These are phyloP conservation scores for Myoxocephalus aenaeus DNA, from an alignment of 2,797 vertebrate genomes.

Conservation along the genomic window DNA sequence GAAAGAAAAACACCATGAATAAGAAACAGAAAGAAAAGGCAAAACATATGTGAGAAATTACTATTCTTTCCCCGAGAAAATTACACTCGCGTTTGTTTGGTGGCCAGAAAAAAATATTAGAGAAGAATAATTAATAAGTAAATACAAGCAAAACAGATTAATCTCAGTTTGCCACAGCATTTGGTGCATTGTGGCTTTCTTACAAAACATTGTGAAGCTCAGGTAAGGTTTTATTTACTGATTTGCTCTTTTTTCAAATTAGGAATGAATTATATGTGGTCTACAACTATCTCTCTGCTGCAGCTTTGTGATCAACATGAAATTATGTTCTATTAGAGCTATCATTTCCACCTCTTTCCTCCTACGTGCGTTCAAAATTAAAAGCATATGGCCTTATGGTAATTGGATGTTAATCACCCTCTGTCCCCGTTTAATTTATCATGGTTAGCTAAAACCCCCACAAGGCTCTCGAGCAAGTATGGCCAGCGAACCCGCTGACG, in stretches of 20 bases:
- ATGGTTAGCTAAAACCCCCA: constrained; percentile 41
- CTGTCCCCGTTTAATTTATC: constrained; percentile 30
- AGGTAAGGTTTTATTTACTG: neutral
- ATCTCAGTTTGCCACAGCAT: constrained; percentile 5
- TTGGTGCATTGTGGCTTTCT: neutral
- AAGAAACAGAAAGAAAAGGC: neutral
- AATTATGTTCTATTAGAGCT: neutral
- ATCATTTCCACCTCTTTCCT: constrained; percentile 1
- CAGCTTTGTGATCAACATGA: constrained; percentile 16
- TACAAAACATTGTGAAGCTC: neutral
- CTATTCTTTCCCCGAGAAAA: constrained; percentile 3
- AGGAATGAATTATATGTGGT: neutral
- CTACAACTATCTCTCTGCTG: constrained; percentile 1
- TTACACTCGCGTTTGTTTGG: neutral
- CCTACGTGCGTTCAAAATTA: constrained; percentile 6
- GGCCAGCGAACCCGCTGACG: constrained; percentile 22
- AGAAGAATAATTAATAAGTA: neutral
- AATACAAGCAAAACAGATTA: constrained; percentile 1
- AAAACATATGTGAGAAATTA: neutral
- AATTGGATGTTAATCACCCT: constrained; percentile 45
- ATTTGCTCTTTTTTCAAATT: constrained; percentile 24
- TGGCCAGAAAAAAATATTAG: constrained; percentile 1
- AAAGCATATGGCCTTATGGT: neutral
- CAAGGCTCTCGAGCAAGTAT: constrained; percentile 6
- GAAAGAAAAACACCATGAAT: neutral